Percentiles rank a stretch among this genome's conserved stretches.
These are phyloP conservation scores for Leucoraja ocellata DNA, from an alignment of 2,797 vertebrate species.

Conservation along the genomic window DNA sequence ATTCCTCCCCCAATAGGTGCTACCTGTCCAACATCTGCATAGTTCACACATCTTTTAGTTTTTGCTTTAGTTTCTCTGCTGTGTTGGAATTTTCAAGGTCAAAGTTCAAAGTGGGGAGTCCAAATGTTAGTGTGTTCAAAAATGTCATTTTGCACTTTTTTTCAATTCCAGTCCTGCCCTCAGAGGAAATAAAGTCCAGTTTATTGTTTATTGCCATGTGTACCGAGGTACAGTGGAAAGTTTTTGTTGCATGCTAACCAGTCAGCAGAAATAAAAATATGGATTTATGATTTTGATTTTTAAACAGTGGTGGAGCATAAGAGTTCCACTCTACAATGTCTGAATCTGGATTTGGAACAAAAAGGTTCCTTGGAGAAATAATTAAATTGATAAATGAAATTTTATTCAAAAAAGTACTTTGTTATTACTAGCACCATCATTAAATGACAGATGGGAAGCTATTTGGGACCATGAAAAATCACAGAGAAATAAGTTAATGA, in stretches of 20 bases:
- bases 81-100: background rate
- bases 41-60: too few species aligned
- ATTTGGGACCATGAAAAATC: conserved; percentile 13
- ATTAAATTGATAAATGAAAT: conserved; percentile 31
- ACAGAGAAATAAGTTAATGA: conserved; percentile 6
- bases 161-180: background rate
- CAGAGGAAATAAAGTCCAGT: background rate
- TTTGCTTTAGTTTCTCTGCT: background rate
- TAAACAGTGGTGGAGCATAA: background rate
- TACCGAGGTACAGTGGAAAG: too few species aligned
- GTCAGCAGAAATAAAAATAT: background rate
- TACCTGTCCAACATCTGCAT: too few species aligned
- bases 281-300: background rate
- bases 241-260: too few species aligned
- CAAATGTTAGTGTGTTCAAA: background rate
- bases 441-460: conserved; percentile 23
- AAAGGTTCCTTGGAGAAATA: background rate
- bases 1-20: too few species aligned
- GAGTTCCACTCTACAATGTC: background rate
- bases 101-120: background rate
- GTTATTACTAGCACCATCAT: conserved; percentile 11
- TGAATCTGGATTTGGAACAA: background rate
- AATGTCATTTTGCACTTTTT: background rate
- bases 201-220: too few species aligned
- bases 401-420: background rate